Percentiles rank a stretch among this genome's conserved stretches.
Evolutionary conservation across 2,113 vertebrate genomes (phyloP).

Genomic region (Leptobrachium ailaonicum): DNA sequence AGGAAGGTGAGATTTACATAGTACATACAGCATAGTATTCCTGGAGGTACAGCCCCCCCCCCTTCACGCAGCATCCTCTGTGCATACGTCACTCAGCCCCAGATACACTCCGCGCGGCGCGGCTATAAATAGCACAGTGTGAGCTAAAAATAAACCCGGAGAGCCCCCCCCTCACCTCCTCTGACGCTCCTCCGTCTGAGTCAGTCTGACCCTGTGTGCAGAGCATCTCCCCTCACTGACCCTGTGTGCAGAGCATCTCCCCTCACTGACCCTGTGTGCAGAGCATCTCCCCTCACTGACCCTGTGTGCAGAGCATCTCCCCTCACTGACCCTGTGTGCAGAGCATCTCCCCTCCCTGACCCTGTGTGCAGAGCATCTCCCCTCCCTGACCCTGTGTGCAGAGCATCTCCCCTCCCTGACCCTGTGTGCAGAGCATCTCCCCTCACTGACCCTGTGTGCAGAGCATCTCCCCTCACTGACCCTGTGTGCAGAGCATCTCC

Average conservation of each 20-base stretch:
- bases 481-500: not conserved
- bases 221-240: not conserved
- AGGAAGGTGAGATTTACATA: too few relatives aligned
- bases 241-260: too few relatives aligned
- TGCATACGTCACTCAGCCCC: constrained; percentile 12
- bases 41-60: not conserved
- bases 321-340: not conserved
- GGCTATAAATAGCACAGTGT: constrained; percentile 16
- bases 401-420: too few relatives aligned
- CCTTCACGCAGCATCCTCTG: constrained; percentile 5
- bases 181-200: constrained; percentile 19
- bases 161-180: constrained; percentile 5
- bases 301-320: too few relatives aligned
- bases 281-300: too few relatives aligned
- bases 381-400: not conserved
- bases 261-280: too few relatives aligned
- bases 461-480: too few relatives aligned
- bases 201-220: constrained; percentile 17
- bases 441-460: too few relatives aligned
- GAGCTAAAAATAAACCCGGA: not conserved
- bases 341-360: not conserved
- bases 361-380: not conserved
- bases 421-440: too few relatives aligned
- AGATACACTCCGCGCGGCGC: constrained; percentile 3
- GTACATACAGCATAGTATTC: not conserved